Evolutionary conservation across 2,888 invertebrate species (phyloP), one percentile per base, ranked within the genome.

Genomic region (Arrhopalites spinosus): DNA sequence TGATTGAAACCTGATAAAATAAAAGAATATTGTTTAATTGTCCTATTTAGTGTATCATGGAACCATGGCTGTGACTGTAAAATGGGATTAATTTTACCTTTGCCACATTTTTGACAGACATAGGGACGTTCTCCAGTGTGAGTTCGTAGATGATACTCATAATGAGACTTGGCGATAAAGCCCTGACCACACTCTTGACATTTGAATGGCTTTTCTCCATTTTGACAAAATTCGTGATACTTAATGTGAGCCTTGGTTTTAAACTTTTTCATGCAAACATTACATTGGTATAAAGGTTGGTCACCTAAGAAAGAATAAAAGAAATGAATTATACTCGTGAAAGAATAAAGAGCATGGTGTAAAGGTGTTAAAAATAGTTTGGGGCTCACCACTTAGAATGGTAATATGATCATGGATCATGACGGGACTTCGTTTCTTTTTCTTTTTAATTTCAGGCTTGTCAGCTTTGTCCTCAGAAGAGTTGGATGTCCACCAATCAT

Each of bases 161-260:
- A 89, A 84, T 93, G 93, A 0, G 91, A 90, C 74, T 89, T 89
- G 5, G 90, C 89, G 1, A 90, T 89, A 84, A 93, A 93, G 70
- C 88, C 88, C 88, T 91, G 87, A 1, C 81, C 85, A 78, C 89
- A 89, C 23, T 86, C 81, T 3, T 85, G 85, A 83, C 89, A 89
- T 78, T 86, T 85, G 78, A 87, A 87, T 0, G 89, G 88, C 80
- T 86, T 88, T 30, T 80, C 80, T 13, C 82, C 82, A 67, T 82
- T 81, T 61, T 81, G 82, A 73, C 84, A 84, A 50, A 83, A 84
- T 53, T 82, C 82, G 73, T 84, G 84, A 75, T 84, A 84, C 45
- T 81, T 83, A 17, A 83, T 81, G 78, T 83, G 83, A 1, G 82
- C 82, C 78, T 90, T 89, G 67, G 91, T 90, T 76, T 87, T 87